Evolutionary conservation across 2,797 vertebrate genomes (phyloP), one percentile per base, ranked within the genome.

Genomic region (Poeciliopsis turneri): DNA sequence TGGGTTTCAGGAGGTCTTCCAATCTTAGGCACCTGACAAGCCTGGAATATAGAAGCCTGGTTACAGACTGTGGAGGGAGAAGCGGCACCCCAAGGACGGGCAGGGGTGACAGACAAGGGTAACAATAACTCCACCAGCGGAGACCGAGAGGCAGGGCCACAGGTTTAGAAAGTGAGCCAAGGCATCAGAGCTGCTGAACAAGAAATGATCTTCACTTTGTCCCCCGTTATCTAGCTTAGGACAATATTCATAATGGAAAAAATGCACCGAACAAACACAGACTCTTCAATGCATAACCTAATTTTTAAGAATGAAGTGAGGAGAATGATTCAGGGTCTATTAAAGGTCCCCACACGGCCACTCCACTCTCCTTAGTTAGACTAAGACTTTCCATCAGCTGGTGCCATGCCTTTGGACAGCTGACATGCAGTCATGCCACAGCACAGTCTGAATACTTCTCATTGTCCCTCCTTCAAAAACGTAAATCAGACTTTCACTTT

Each of bases 101-200:
- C 97, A 99, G 97, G 98, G 98, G 97, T 97, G 98, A 93, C 78
- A 82, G 94, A 94, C 97, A 98, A 98, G 97, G 97, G 96, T 97
- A 97, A 91, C 51, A 36, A 75, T 79, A 83, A 66, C 76, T 51
- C 16, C 72, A 72, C 78, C 20, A 28, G 66, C 77, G 66, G 77
- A 81, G 64, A 86, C 71, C 41, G 59, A 51, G 59, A 86, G 61
- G 78, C 59, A 82, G 72, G 75, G 59, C 71, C 2, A 6, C 75
- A 77, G 75, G 82, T 87, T 84, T 76, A 79, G 59, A 82, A 66
- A 25, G 30, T 64, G 39, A n/a, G 68, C 75, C 85, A 66, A 78
- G n/a, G 59, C 73, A 36, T 41, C 59, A 80, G 16, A 76, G 57
- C 53, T 43, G 10, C 39, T 72, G 74, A 74, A 49, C 13, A 4